Evolutionary conservation across 2,888 invertebrate genomes (phyloP).

Genomic region (Chrysolina americana): DNA sequence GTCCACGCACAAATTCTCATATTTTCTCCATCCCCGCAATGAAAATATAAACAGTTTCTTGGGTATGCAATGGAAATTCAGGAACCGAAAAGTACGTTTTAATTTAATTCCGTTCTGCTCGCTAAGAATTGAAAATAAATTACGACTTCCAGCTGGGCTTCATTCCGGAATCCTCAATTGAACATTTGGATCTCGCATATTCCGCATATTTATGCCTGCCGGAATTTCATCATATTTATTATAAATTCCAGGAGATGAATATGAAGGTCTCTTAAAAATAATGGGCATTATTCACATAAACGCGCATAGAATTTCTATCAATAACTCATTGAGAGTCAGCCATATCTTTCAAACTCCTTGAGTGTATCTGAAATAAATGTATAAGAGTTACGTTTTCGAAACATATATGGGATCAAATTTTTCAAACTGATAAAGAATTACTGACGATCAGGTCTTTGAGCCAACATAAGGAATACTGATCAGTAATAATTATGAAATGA

Average conservation of each 20-base stretch:
- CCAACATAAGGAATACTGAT: no score
- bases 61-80: no score
- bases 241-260: conserved; percentile 7
- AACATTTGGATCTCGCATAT: background rate
- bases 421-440: no score
- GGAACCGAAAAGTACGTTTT: no score
- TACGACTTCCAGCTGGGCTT: background rate
- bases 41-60: no score
- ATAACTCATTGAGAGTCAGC: background rate
- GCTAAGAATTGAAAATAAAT: background rate
- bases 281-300: background rate
- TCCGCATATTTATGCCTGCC: background rate
- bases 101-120: no score
- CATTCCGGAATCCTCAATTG: background rate
- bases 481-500: no score
- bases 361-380: background rate
- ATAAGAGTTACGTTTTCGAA: background rate
- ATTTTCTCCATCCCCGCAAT: no score
- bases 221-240: conserved; percentile 16
- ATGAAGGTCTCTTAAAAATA: background rate
- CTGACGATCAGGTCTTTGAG: no score
- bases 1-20: no score
- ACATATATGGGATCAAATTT: background rate
- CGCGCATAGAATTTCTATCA: background rate
- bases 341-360: background rate